Evolutionary conservation across 2,113 vertebrate genomes (phyloP), one percentile per base, ranked within the genome.

Genomic region (Oryzias melastigma): DNA sequence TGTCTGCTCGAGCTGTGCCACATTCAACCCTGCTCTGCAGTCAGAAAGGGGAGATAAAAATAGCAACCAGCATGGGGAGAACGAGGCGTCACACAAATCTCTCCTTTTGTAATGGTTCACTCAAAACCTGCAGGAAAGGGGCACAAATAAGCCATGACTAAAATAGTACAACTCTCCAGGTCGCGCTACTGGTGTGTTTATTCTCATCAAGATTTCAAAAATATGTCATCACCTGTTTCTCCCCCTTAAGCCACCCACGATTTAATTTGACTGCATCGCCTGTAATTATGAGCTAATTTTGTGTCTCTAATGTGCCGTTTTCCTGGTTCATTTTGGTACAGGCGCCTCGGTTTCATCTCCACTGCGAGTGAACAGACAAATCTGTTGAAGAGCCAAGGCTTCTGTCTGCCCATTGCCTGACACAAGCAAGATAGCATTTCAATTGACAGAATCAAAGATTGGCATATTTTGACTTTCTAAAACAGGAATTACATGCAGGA

Each of bases 371-470:
- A 69, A 64, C 66, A 77, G 65, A 60, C 67, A 58, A 55, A 75
- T 77, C 54, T 2, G 14, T 78, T 80, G 19, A 55, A 84, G 60
- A 78, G 83, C 80, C 85, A 87, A 84, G 63, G 69, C 75, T 73
- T 48, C 47, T 27, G 59, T 72, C 69, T 76, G 68, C 63, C 73
- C 73, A 71, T 80, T 12, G 62, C 74, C 82, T 79, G 78, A 83
- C 87, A 82, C 68, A 67, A 63, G 78, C 62, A 58, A 62, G 85
- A 87, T 82, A 85, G 82, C 75, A 81, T 86, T 82, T 78, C 68
- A 66, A 68, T 46, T 43, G 59, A 66, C 65, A 73, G 56, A 71
- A 82, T 84, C 73, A 78, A 75, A 75, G 67, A 80, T 58, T 76
- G 81, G 66, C 60, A 76, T 73, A 64, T 69, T 77, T 52, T 52